Conservation (phyloP, 2,888 invertebrate species). For the Callyntrura sp. region DNA sequence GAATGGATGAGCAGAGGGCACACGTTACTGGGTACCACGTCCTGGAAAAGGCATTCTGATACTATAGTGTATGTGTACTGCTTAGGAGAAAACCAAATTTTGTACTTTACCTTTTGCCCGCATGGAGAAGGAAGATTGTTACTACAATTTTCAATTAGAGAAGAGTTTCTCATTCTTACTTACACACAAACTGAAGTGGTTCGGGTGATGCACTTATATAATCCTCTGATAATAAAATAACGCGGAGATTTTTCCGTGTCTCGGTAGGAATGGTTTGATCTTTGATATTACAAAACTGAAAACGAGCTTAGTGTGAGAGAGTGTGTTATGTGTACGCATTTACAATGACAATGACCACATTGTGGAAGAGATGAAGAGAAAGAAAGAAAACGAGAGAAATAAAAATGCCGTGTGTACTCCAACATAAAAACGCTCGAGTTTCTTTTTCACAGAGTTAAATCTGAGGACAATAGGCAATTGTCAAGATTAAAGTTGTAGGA, state of each 20-base stretch:
- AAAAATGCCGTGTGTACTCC: conserved; percentile 15
- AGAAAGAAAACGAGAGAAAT: too few species aligned
- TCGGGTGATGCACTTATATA: neutral
- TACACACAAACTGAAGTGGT: neutral
- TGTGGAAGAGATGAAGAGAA: too few species aligned
- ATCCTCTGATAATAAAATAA: neutral
- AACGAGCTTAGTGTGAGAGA: neutral
- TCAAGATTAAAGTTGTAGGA: conserved; percentile 61
- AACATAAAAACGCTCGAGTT: neutral
- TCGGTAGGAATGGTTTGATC: neutral
- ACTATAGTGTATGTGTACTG: neutral
- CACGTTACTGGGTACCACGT: neutral
- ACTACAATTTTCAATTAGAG: conserved; percentile 53
- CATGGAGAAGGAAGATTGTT: conserved; percentile 15
- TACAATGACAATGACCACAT: conserved; percentile 31
- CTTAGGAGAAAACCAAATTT: neutral
- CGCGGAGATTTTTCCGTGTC: neutral
- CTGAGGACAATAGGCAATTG: conserved; percentile 56
- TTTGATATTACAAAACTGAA: conserved; percentile 42
- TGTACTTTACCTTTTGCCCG: neutral
- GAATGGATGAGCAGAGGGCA: conserved; percentile 33
- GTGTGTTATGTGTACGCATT: conserved; percentile 17
- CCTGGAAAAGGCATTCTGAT: too few species aligned
- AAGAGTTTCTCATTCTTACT: conserved; percentile 6
- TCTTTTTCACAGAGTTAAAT: neutral